Percentiles rank a stretch among this genome's conserved stretches.
Evolutionary conservation across 2,888 invertebrate species (phyloP).

Genomic region (Drosophila robusta): DNA sequence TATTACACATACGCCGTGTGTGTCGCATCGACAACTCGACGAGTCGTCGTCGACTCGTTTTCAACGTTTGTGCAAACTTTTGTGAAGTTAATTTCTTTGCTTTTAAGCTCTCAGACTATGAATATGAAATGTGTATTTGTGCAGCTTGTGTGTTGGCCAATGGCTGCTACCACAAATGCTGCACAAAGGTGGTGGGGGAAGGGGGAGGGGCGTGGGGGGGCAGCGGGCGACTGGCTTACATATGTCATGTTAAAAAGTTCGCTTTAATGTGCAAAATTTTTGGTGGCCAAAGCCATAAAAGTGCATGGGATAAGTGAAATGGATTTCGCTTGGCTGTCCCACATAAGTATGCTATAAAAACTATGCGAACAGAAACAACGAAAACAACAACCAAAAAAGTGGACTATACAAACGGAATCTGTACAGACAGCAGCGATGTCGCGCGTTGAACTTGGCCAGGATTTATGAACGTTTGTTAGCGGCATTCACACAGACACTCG

Average conservation of each 20-base stretch:
- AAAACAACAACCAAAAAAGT: background rate
- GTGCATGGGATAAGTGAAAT: conserved; percentile 78
- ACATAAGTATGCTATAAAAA: conserved; percentile 77
- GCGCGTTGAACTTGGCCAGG: conserved; percentile 65
- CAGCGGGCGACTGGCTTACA: conserved; percentile 53
- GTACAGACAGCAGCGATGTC: conserved; percentile 24
- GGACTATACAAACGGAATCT: conserved; percentile 27
- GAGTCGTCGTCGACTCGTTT: conserved; percentile 27
- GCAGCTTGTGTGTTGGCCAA: conserved; percentile 72
- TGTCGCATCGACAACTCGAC: conserved; percentile 61
- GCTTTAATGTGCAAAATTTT: conserved; percentile 79
- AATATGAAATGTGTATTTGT: conserved; percentile 79
- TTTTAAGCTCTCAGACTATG: conserved; percentile 78
- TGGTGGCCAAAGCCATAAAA: conserved; percentile 76
- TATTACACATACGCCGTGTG: conserved; percentile 49
- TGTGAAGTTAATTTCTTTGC: conserved; percentile 74
- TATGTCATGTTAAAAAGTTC: conserved; percentile 77
- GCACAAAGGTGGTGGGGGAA: background rate
- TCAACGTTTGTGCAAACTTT: conserved; percentile 58
- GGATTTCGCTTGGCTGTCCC: conserved; percentile 67
- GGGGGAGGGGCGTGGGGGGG: background rate
- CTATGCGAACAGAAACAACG: conserved; percentile 40
- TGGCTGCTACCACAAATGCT: conserved; percentile 25
- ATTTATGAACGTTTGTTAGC: conserved; percentile 68
- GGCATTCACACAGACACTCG: conserved; percentile 25